Conservation (phyloP, 2,888 invertebrate species). For the Lasioglossum pauxillum region DNA sequence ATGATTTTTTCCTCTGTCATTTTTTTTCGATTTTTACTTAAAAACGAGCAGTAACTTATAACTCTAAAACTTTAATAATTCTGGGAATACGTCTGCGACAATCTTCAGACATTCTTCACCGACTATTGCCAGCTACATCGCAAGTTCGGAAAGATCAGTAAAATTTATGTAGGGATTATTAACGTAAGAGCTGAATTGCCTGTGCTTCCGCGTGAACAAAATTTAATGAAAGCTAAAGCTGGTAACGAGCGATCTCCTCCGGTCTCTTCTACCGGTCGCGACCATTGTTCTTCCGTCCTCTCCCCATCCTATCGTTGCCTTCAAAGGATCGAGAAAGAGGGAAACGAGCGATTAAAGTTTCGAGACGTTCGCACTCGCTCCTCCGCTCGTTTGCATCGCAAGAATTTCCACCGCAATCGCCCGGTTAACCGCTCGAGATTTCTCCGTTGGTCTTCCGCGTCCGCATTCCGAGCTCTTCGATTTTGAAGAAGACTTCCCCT, state of each 20-base stretch:
- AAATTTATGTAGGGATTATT: background rate
- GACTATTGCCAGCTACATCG: background rate
- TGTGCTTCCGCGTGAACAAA: background rate
- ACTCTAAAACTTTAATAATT: background rate
- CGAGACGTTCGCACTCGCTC: background rate
- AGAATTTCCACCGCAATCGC: background rate
- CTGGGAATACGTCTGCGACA: background rate
- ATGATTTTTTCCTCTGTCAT: too few species aligned
- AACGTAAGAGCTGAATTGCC: background rate
- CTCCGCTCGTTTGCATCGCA: slow-evolving; percentile 6
- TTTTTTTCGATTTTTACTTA: too few species aligned
- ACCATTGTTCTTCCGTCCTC: background rate
- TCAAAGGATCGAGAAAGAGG: background rate
- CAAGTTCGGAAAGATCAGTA: background rate
- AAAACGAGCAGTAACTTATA: too few species aligned
- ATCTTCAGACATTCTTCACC: background rate
- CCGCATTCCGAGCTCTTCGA: background rate
- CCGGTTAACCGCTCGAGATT: background rate
- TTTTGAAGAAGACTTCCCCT: background rate
- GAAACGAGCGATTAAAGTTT: background rate
- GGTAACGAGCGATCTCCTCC: background rate
- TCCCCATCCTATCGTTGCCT: background rate
- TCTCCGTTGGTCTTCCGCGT: slow-evolving; percentile 3
- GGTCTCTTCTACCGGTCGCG: background rate
- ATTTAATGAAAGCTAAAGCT: background rate